Evolutionary conservation across 2,113 vertebrate species (phyloP).

Genomic region (Sorex araneus): DNA sequence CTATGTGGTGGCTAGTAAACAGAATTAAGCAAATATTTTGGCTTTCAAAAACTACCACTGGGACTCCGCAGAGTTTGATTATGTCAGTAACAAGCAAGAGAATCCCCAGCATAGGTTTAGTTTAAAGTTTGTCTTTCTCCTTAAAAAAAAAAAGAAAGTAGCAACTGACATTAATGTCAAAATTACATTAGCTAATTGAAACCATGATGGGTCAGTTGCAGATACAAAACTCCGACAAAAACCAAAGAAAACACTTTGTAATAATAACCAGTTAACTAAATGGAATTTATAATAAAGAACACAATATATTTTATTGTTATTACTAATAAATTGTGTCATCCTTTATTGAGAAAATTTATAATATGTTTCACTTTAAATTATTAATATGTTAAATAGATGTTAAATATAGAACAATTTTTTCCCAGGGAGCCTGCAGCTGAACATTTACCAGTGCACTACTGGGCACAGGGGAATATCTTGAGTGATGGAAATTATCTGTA

Average conservation of each 20-base stretch:
- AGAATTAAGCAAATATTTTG: not conserved
- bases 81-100: not conserved
- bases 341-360: not conserved
- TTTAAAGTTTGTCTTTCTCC: not conserved
- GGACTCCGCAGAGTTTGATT: not conserved
- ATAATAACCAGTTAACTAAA: not conserved
- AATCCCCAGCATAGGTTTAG: not conserved
- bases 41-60: not conserved
- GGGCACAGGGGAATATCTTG: not conserved
- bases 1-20: not conserved
- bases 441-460: not conserved
- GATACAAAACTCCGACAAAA: not conserved
- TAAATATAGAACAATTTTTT: not conserved
- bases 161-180: not conserved
- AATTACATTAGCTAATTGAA: not conserved
- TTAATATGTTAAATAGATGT: not conserved
- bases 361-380: not conserved
- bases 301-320: not conserved
- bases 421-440: not conserved
- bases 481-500: not conserved
- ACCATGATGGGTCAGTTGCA: not conserved
- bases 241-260: slow-evolving; percentile 7
- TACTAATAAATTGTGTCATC: not conserved
- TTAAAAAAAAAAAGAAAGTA: not conserved
- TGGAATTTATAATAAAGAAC: not conserved